Base-by-base conservation (phyloP, 1,140 invertebrate genomes). In the Halesus radiatus region DNA sequence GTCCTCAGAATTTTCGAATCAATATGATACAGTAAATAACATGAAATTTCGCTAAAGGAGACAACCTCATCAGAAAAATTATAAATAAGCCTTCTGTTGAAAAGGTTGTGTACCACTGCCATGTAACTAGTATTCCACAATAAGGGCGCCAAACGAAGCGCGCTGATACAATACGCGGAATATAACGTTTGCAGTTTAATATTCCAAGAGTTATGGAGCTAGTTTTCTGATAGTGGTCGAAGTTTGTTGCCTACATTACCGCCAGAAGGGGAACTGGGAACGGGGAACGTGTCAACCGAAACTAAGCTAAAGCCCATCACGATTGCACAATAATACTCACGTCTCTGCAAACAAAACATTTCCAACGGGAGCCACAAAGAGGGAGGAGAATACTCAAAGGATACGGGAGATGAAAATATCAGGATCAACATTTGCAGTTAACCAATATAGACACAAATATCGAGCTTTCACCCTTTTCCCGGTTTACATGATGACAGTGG, bases 271-370 rank as follows among this genome's bases (percentile, higher is more conserved):
- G n/a, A n/a, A n/a, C n/a, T n/a, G n/a, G n/a, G n/a, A n/a, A n/a
- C n/a, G n/a, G n/a, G n/a, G 52, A 58, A 79, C 64, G 68, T 62
- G 77, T 79, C 77, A 79, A 79, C 52, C 29, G 6, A 72, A 79
- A 73, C 23, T 79, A 60, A 79, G 60, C 23, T 79, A 68, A 79
- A 58, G 66, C 56, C 50, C 78, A 74, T 79, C 78, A 64, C 56
- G 78, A 79, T 79, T 79, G 72, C 60, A 66, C 68, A 45, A 64
- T 79, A 78, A 78, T 78, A 78, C 60, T 50, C 52, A 74, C 53
- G 72, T 54, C 45, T 74, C 54, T 26, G 50, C 23, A 32, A 66
- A 64, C 29, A 1, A 13, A 20, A 29, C 62, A 15, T 22, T 66
- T 26, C 6, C 32, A 16, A 18, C 10, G 62, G 26, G 29, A 37